Conservation (phyloP, 1,140 invertebrate species). For the Doryteuthis pealeii region DNA sequence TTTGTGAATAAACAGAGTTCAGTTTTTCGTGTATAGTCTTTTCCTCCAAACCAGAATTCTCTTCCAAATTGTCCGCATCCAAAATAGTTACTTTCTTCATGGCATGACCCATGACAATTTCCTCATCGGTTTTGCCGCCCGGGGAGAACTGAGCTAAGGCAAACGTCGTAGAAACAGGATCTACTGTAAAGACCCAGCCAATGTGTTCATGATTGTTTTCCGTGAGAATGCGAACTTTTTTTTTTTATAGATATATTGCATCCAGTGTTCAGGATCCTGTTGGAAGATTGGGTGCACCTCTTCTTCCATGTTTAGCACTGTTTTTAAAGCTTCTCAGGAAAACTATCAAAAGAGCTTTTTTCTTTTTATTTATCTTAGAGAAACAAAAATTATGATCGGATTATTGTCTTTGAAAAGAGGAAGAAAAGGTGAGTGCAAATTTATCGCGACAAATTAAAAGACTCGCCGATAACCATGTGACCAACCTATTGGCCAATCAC, state of each 20-base stretch:
- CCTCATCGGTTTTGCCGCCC: not conserved
- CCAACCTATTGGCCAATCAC: too few relatives aligned
- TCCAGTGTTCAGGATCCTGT: slow-evolving; percentile 52
- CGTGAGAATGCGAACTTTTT: slow-evolving; percentile 37
- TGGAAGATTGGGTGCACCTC: slow-evolving; percentile 49
- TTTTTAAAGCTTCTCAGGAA: too few relatives aligned
- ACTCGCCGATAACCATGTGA: too few relatives aligned
- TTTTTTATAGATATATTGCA: slow-evolving; percentile 52
- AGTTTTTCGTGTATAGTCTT: slow-evolving; percentile 35
- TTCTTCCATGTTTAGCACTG: too few relatives aligned
- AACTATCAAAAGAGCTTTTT: too few relatives aligned
- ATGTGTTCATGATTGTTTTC: slow-evolving; percentile 39
- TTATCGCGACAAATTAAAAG: too few relatives aligned
- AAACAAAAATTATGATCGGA: too few relatives aligned
- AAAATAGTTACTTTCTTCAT: slow-evolving; percentile 36
- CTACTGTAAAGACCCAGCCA: slow-evolving; percentile 56
- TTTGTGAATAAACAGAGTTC: slow-evolving; percentile 42
- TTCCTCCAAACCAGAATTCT: too few relatives aligned
- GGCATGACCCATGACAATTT: slow-evolving; percentile 24
- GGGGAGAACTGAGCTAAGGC: slow-evolving; percentile 43
- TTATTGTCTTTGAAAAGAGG: too few relatives aligned
- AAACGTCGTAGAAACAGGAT: slow-evolving; percentile 54
- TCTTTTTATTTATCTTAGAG: too few relatives aligned
- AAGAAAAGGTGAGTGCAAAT: too few relatives aligned
- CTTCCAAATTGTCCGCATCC: slow-evolving; percentile 22